Conservation (phyloP, 2,797 vertebrate genomes). For the Buceros bicornis region DNA sequence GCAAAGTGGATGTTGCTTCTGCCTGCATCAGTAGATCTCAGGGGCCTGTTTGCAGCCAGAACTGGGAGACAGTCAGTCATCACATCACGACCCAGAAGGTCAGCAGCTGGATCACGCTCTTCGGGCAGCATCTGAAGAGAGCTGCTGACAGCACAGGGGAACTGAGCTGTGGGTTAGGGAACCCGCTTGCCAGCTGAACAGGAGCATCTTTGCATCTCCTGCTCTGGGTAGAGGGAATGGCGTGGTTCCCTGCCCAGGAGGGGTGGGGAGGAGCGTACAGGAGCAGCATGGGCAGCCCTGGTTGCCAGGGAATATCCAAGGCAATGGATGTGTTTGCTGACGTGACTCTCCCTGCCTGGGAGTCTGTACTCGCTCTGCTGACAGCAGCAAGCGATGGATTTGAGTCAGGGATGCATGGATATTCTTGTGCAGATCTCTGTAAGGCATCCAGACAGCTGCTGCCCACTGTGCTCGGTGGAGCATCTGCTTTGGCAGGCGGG, state of each 20-base stretch:
- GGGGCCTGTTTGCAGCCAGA: neutral
- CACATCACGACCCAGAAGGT: fast-evolving
- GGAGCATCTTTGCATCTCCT: neutral
- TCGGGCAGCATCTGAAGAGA: neutral
- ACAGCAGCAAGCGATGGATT: neutral
- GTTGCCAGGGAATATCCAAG: neutral
- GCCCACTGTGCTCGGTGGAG: conserved; percentile 11
- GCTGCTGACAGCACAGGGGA: neutral
- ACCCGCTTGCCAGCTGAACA: neutral
- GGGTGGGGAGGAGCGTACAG: neutral
- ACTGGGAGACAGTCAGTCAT: neutral
- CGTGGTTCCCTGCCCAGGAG: neutral
- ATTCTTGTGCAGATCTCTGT: neutral
- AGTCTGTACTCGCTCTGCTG: neutral
- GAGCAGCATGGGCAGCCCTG: neutral
- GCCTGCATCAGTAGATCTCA: neutral
- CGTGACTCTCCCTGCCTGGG: neutral
- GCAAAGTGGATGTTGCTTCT: neutral
- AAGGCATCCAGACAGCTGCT: conserved; percentile 34
- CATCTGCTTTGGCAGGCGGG: conserved; percentile 42
- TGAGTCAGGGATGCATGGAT: neutral
- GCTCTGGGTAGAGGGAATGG: neutral
- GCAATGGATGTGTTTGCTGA: neutral
- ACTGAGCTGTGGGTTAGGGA: neutral
- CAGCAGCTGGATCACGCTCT: neutral